Evolutionary conservation across 1,140 invertebrate genomes (phyloP).

Genomic region (Drosophila tani): DNA sequence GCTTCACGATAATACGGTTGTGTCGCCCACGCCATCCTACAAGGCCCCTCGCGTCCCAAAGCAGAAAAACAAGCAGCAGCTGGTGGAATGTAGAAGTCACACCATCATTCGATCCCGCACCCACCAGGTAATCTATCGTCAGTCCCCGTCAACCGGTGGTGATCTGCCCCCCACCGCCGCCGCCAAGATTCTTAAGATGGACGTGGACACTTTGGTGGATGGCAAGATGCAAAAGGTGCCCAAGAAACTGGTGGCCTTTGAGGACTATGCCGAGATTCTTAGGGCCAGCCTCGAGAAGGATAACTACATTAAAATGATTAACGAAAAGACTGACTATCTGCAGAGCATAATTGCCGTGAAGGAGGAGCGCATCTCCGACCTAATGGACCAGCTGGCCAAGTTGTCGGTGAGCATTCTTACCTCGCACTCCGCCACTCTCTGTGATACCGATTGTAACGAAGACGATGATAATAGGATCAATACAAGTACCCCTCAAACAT

Average conservation of each 20-base stretch:
- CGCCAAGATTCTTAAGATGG: slow-evolving; percentile 12
- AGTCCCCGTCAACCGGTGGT: neutral
- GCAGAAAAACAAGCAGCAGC: too few species aligned
- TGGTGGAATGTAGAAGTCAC: neutral
- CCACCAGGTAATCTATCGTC: neutral
- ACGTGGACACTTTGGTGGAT: slow-evolving; percentile 17
- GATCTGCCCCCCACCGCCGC: neutral
- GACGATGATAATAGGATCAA: slow-evolving; percentile 14
- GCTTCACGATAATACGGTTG: too few species aligned
- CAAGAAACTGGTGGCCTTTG: slow-evolving; percentile 86
- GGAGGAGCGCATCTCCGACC: slow-evolving; percentile 86
- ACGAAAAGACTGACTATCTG: slow-evolving; percentile 84
- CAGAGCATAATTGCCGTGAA: slow-evolving; percentile 86
- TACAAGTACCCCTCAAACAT: slow-evolving; percentile 20
- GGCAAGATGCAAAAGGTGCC: slow-evolving; percentile 52
- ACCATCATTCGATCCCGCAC: neutral
- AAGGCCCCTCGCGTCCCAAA: neutral
- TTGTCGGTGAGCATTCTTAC: slow-evolving; percentile 59
- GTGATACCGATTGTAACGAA: slow-evolving; percentile 20
- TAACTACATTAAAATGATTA: slow-evolving; percentile 32
- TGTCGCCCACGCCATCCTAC: neutral
- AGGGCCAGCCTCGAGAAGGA: slow-evolving; percentile 84
- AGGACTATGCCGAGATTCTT: slow-evolving; percentile 84
- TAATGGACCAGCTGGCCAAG: slow-evolving; percentile 68
- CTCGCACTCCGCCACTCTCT: slow-evolving; percentile 12